phyloP scores from a whole-genome alignment of 2,888 invertebrate species.

The Allygus modestus region DNA sequence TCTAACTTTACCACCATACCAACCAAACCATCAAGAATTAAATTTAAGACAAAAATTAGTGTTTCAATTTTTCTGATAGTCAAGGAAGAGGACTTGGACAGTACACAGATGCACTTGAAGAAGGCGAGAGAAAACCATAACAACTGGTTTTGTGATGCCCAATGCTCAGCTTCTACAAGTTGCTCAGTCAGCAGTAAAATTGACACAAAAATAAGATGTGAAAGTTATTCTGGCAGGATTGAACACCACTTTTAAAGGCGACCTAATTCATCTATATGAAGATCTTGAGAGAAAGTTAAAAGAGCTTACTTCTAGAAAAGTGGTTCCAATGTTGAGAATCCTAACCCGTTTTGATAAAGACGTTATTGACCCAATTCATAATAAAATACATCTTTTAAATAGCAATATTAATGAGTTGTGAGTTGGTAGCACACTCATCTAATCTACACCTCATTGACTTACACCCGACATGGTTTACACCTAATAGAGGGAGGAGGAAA shows the following conservation, averaged over 20 bases:
- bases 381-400: not conserved
- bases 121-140: too few relatives aligned
- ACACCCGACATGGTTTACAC: not conserved
- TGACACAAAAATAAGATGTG: not conserved
- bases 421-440: not conserved
- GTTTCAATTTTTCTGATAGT: too few relatives aligned
- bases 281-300: slow-evolving; percentile 2
- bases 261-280: not conserved
- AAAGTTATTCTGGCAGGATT: not conserved
- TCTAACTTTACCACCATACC: too few relatives aligned
- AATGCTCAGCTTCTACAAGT: too few relatives aligned
- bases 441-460: not conserved
- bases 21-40: too few relatives aligned
- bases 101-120: too few relatives aligned
- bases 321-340: not conserved
- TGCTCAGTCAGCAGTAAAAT: too few relatives aligned
- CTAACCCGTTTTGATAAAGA: not conserved
- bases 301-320: not conserved
- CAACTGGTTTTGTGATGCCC: too few relatives aligned
- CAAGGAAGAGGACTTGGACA: too few relatives aligned
- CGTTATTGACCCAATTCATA: not conserved
- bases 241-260: not conserved
- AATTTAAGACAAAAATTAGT: too few relatives aligned
- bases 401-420: not conserved
- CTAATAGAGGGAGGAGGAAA: not conserved